Percentiles rank a stretch among this genome's conserved stretches.
phyloP scores from a whole-genome alignment of 1,140 invertebrate genomes.

The Lysiphlebus fabarum region DNA sequence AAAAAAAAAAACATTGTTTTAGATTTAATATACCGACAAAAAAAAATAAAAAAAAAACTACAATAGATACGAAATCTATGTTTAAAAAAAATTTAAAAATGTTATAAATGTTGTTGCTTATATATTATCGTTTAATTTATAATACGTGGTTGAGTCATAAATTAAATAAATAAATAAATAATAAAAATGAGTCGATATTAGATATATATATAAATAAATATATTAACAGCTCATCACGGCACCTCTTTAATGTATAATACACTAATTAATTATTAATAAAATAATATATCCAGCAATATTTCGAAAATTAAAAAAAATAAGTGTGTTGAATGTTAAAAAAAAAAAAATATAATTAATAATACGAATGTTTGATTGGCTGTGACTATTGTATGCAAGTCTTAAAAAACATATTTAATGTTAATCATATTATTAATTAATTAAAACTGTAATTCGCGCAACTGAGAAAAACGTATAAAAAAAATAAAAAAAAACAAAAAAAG shows the following conservation, averaged over 20 bases:
- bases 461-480: too few species aligned
- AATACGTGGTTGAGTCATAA: constrained; percentile 17
- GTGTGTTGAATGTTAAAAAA: too few species aligned
- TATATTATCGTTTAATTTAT: constrained; percentile 51
- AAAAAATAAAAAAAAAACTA: constrained; percentile 17
- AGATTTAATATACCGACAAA: constrained; percentile 51
- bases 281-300: too few species aligned
- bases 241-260: constrained; percentile 50
- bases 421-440: too few species aligned
- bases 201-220: constrained; percentile 21
- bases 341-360: too few species aligned
- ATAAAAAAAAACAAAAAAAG: too few species aligned
- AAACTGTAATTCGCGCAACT: too few species aligned
- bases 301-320: too few species aligned
- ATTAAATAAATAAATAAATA: constrained; percentile 5
- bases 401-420: too few species aligned
- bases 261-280: too few species aligned
- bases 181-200: constrained; percentile 4
- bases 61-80: neutral
- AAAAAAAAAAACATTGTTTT: constrained; percentile 46
- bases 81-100: constrained; percentile 26
- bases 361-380: too few species aligned
- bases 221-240: constrained; percentile 47
- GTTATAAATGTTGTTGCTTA: constrained; percentile 51
- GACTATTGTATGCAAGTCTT: too few species aligned